A percentile compares a stretch with the other conserved stretches of the same genome.
phyloP scores from a whole-genome alignment of 37 sponge, comb jelly and placozoan species.

The Spongilla lacustris region DNA sequence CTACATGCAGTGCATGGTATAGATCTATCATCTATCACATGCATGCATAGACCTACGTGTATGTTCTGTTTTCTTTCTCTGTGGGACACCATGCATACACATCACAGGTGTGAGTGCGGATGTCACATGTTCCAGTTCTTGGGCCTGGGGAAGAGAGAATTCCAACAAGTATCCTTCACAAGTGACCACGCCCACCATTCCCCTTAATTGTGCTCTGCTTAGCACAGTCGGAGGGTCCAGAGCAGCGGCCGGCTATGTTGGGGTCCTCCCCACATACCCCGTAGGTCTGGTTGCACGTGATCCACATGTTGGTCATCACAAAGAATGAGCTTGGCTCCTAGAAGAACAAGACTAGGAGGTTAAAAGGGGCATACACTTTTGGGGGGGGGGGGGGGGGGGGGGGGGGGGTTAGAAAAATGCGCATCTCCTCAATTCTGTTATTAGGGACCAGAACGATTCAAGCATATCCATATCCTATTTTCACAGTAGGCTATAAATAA shows the following conservation, averaged over 20 bases:
- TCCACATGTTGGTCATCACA: slow-evolving; percentile 70
- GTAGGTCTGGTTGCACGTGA: slow-evolving; percentile 55
- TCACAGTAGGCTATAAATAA: no score
- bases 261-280: slow-evolving; percentile 61
- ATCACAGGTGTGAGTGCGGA: slow-evolving; percentile 30
- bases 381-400: no score
- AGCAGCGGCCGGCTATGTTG: no score
- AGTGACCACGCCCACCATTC: not conserved
- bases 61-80: slow-evolving; percentile 50
- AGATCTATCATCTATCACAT: no score
- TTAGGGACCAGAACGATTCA: no score
- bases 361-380: no score
- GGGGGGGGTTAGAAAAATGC: no score
- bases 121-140: slow-evolving; percentile 37
- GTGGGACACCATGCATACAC: slow-evolving; percentile 71
- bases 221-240: not conserved
- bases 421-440: no score
- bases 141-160: not conserved
- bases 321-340: slow-evolving; percentile 72
- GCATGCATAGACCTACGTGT: slow-evolving; percentile 62
- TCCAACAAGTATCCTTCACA: no score
- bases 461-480: no score
- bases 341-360: no score
- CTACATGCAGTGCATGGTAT: no score
- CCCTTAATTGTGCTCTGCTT: not conserved